These are phyloP conservation scores for Cathartes aura DNA, from an alignment of 2,113 vertebrate species.

Conservation along the genomic window DNA sequence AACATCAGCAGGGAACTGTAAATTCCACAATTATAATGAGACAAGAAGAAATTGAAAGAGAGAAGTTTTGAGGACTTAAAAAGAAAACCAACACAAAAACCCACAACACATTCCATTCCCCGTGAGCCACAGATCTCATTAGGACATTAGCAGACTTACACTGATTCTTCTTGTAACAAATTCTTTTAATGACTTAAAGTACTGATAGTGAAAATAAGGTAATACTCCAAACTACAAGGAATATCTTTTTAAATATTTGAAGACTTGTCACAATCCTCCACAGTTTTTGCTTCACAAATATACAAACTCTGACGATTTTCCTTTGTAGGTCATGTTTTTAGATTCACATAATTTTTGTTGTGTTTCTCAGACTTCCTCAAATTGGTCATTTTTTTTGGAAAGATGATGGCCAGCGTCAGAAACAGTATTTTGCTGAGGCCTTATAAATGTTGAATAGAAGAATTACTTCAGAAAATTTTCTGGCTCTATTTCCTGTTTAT, in stretches of 20 bases:
- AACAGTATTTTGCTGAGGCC: not conserved
- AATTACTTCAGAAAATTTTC: not conserved
- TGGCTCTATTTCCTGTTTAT: slow-evolving; percentile 22
- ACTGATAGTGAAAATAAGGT: not conserved
- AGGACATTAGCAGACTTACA: not conserved
- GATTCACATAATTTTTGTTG: not conserved
- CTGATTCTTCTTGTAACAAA: not conserved
- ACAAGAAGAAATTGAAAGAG: not conserved
- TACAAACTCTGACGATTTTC: not conserved
- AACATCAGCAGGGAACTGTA: not conserved
- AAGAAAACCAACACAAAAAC: accelerated
- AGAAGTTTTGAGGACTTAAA: not conserved
- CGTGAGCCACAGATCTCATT: not conserved
- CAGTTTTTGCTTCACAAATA: not conserved
- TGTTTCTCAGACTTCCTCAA: not conserved
- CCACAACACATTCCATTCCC: not conserved
- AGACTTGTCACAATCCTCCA: not conserved
- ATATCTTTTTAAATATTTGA: not conserved
- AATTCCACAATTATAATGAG: not conserved
- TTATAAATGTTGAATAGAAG: not conserved
- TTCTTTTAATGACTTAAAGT: not conserved
- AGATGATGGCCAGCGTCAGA: not conserved
- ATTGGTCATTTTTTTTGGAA: not conserved
- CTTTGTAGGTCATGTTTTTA: not conserved
- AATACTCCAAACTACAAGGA: not conserved